These are phyloP conservation scores for Peromyscus eremicus DNA, from an alignment of 2,797 vertebrate genomes.

Conservation along the genomic window DNA sequence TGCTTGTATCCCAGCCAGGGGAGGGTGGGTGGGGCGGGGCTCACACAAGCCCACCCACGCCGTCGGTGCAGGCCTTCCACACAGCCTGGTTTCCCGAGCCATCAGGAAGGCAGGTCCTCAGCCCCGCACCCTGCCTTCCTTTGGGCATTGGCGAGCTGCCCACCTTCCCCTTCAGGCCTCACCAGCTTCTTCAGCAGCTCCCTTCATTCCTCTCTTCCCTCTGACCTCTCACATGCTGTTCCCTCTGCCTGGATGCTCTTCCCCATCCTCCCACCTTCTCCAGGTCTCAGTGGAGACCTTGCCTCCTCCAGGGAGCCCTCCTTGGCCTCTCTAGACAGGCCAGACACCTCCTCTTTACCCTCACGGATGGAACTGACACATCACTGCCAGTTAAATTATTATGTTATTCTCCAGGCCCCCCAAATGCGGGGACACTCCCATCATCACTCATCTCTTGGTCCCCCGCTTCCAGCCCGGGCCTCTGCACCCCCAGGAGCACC, in stretches of 20 bases:
- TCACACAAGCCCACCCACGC: not conserved
- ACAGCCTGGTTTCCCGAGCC: not conserved
- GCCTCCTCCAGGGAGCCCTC: slow-evolving; percentile 1
- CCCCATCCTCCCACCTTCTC: not conserved
- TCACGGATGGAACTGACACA: too few species aligned
- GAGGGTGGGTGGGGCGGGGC: not conserved
- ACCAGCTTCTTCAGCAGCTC: not conserved
- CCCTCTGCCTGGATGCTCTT: not conserved
- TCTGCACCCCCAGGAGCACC: not conserved
- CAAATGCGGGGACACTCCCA: not conserved
- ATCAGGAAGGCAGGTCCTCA: not conserved
- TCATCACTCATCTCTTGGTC: not conserved
- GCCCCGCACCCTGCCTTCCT: not conserved
- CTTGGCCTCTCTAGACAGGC: not conserved
- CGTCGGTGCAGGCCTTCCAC: not conserved
- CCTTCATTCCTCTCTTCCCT: not conserved
- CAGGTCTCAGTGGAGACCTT: not conserved
- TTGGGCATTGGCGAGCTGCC: accelerated
- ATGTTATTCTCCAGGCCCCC: not conserved
- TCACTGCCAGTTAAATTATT: not conserved
- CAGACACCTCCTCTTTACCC: too few species aligned
- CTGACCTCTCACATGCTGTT: not conserved
- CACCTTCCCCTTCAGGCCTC: not conserved
- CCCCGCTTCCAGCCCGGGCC: not conserved
- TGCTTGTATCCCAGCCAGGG: not conserved